These are phyloP conservation scores for Myiozetetes cayanensis DNA, from an alignment of 2,113 vertebrate species.

Conservation along the genomic window DNA sequence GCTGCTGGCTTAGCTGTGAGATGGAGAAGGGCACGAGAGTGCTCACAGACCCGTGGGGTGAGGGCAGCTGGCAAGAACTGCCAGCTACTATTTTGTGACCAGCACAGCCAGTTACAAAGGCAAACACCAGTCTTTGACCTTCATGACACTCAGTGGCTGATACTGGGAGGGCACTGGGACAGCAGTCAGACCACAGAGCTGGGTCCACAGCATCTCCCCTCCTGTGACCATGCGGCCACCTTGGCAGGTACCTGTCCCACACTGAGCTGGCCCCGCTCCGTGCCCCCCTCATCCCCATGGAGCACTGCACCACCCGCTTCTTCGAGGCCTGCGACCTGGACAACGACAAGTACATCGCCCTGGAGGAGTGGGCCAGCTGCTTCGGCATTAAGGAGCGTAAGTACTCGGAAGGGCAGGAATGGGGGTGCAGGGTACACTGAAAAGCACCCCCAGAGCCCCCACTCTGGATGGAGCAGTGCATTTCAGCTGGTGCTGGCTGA, in stretches of 20 bases:
- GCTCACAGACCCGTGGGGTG: neutral
- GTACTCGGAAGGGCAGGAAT: slow-evolving; percentile 45
- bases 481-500: neutral
- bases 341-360: slow-evolving; percentile 94
- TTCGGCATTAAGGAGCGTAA: slow-evolving; percentile 97
- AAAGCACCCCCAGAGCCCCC: neutral
- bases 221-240: fast-evolving
- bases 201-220: neutral
- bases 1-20: slow-evolving; percentile 19
- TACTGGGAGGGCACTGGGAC: neutral
- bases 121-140: neutral
- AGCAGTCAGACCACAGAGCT: neutral
- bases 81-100: neutral
- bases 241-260: slow-evolving; percentile 92
- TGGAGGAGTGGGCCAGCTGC: slow-evolving; percentile 96
- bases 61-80: neutral
- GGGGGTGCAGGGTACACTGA: neutral
- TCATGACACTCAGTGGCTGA: fast-evolving
- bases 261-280: slow-evolving; percentile 94
- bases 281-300: slow-evolving; percentile 98
- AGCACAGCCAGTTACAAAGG: neutral
- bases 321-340: slow-evolving; percentile 93
- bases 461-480: neutral
- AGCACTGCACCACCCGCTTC: slow-evolving; percentile 98
- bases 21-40: neutral